phyloP scores from a whole-genome alignment of 2,888 invertebrate species.

The Cenopis cana region DNA sequence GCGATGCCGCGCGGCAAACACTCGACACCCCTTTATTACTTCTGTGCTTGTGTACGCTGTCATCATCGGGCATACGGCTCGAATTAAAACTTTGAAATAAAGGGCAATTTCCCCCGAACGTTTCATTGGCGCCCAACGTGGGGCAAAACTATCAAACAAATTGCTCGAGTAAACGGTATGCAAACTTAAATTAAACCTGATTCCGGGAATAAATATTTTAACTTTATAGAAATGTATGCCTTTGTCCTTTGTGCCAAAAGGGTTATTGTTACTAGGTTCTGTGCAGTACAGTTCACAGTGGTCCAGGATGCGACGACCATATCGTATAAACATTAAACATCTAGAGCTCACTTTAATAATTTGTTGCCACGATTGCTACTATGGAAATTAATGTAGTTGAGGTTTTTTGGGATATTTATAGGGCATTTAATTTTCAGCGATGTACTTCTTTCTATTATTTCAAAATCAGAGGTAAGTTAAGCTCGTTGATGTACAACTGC shows the following conservation, averaged over 20 bases:
- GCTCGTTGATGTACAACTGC: too few species aligned
- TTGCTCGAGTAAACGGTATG: constrained; percentile 12
- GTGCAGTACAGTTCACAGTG: background rate
- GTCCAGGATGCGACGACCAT: background rate
- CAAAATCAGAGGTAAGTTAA: too few species aligned
- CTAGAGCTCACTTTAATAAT: background rate
- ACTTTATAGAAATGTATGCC: background rate
- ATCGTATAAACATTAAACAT: background rate
- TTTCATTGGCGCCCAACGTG: constrained; percentile 68
- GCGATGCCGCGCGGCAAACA: constrained; percentile 56
- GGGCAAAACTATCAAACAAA: constrained; percentile 46
- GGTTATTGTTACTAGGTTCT: background rate
- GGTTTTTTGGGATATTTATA: too few species aligned
- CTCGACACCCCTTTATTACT: constrained; percentile 82
- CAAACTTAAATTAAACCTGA: constrained; percentile 27
- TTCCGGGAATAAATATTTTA: constrained; percentile 10
- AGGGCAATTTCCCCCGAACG: constrained; percentile 60
- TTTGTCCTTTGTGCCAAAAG: background rate
- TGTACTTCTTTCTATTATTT: too few species aligned
- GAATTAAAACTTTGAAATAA: constrained; percentile 74
- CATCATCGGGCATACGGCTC: constrained; percentile 74
- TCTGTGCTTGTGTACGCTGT: constrained; percentile 75
- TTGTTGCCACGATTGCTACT: too few species aligned
- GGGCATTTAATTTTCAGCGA: too few species aligned
- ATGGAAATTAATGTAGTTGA: too few species aligned